Conservation (phyloP, 2,113 vertebrate genomes). For the Alethe diademata region DNA sequence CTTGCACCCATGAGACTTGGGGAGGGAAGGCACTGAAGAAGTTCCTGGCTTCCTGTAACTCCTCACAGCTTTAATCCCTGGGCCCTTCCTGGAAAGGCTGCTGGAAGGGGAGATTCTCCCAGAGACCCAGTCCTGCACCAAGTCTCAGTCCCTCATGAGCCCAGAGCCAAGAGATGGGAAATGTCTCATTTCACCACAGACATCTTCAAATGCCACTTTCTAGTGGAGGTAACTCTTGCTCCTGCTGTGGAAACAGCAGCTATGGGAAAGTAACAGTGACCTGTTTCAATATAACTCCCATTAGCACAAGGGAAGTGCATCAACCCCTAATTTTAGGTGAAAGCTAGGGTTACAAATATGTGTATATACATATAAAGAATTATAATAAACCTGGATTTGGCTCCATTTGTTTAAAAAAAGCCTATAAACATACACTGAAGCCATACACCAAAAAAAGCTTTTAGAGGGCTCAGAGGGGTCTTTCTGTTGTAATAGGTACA, state of each 20-base stretch:
- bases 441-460: conserved; percentile 39
- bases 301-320: neutral
- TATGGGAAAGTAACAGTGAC: neutral
- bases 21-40: neutral
- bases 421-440: conserved; percentile 37
- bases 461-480: conserved; percentile 55
- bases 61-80: neutral
- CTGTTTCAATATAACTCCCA: neutral
- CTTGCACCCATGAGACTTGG: neutral
- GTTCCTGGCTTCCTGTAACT: neutral
- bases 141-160: rapidly evolving
- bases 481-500: conserved; percentile 48
- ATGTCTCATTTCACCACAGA: neutral
- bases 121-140: neutral
- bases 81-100: neutral
- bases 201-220: neutral
- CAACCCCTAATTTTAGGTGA: neutral
- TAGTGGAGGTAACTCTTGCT: neutral
- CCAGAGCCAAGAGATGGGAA: neutral
- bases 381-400: conserved; percentile 30
- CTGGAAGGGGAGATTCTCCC: neutral
- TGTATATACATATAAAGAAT: neutral
- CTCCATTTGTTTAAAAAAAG: conserved; percentile 1
- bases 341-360: conserved; percentile 13
- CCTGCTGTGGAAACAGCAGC: neutral